phyloP scores from a whole-genome alignment of 1,140 invertebrate genomes.

The Watersipora subatra region DNA sequence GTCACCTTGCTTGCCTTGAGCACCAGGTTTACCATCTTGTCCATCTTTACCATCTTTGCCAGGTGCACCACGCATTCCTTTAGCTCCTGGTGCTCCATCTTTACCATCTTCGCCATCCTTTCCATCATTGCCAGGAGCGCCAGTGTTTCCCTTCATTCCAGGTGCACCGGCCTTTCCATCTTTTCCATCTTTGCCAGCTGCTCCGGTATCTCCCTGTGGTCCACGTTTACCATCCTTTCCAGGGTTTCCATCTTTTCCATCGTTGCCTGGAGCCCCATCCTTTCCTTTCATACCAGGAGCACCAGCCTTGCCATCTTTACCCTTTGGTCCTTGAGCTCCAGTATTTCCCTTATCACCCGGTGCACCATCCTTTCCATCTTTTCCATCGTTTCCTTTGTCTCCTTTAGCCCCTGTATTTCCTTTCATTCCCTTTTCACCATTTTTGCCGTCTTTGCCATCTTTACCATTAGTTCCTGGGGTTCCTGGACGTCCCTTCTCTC shows the following conservation, averaged over 20 bases:
- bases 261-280: neutral
- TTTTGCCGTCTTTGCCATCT: neutral
- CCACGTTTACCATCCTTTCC: conserved; percentile 2
- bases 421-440: neutral
- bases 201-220: conserved; percentile 3
- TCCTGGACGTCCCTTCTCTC: neutral
- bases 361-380: conserved; percentile 1
- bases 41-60: too few species aligned
- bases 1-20: neutral
- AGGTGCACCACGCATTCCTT: neutral
- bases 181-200: neutral
- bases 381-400: neutral
- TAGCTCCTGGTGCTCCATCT: neutral
- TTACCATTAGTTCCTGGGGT: neutral
- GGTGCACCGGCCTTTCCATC: neutral
- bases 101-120: neutral
- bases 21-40: neutral
- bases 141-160: conserved; percentile 2
- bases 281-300: neutral
- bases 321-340: conserved; percentile 1
- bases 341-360: neutral
- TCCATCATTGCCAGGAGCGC: conserved; percentile 6
- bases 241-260: neutral
- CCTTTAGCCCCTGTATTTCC: conserved; percentile 3
- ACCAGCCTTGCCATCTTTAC: neutral